Conservation (phyloP, 2,797 vertebrate genomes). For the Tragopan temminckii region DNA sequence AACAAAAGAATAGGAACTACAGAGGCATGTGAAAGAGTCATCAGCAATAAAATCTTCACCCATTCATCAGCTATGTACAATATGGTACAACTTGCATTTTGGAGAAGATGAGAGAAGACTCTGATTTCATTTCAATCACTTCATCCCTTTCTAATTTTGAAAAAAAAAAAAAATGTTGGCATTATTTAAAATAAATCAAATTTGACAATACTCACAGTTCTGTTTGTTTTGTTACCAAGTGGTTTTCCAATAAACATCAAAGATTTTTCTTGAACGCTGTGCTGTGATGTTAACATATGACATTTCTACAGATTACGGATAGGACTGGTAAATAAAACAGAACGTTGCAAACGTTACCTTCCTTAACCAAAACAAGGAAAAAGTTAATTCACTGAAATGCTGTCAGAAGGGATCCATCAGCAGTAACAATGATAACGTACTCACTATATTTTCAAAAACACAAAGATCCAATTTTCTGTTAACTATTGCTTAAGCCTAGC, state of each 20-base stretch:
- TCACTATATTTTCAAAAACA: neutral
- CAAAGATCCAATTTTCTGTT: neutral
- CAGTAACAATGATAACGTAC: neutral
- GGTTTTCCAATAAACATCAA: neutral
- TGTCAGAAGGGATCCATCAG: neutral
- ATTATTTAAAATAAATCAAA: neutral
- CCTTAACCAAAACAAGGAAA: neutral
- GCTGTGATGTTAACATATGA: neutral
- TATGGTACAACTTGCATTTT: neutral
- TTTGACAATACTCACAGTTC: neutral
- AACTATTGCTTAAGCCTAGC: neutral
- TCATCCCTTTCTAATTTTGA: neutral
- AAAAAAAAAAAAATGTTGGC: neutral
- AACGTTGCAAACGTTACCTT: neutral
- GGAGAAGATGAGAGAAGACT: neutral
- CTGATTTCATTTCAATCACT: neutral
- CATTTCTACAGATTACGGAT: slow-evolving; percentile 20
- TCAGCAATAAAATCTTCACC: neutral
- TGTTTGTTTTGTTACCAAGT: neutral
- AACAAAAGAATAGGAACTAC: neutral
- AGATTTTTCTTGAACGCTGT: neutral
- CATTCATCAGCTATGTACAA: neutral
- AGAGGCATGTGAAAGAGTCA: neutral
- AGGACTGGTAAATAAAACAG: neutral
- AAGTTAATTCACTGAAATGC: neutral